phyloP scores from a whole-genome alignment of 37 sponge, comb jelly and placozoan species.

The Bolinopsis microptera region DNA sequence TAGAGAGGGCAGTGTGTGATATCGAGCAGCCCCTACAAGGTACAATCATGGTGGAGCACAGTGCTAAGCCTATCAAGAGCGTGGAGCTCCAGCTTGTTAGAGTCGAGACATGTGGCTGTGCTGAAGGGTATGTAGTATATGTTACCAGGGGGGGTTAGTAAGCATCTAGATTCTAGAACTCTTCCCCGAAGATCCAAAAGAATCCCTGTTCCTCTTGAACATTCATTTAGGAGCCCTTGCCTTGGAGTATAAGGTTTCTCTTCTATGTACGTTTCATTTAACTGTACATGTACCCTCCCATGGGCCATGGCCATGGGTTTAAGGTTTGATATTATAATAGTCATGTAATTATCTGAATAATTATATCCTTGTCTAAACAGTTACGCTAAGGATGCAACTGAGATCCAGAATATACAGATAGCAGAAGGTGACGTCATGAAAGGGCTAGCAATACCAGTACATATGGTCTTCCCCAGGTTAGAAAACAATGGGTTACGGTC shows the following conservation, averaged over 20 bases:
- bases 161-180: too few relatives aligned
- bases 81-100: constrained; percentile 95
- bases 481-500: not conserved
- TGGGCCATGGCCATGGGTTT: too few relatives aligned
- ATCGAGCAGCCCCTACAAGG: constrained; percentile 68
- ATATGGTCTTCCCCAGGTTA: constrained; percentile 92
- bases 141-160: not conserved
- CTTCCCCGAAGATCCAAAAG: too few relatives aligned
- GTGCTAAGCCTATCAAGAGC: constrained; percentile 79
- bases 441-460: constrained; percentile 84
- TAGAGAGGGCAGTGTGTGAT: constrained; percentile 85
- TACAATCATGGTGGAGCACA: constrained; percentile 64
- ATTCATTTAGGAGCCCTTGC: too few relatives aligned
- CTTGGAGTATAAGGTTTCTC: too few relatives aligned
- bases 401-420: constrained; percentile 98
- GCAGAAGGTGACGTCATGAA: constrained; percentile 93
- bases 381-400: constrained; percentile 92
- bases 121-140: constrained; percentile 78
- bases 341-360: too few relatives aligned
- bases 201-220: too few relatives aligned
- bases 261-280: too few relatives aligned
- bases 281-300: too few relatives aligned
- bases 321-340: too few relatives aligned
- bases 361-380: too few relatives aligned
- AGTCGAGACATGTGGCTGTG: constrained; percentile 99